Conservation (phyloP, 2,113 vertebrate species). For the Neogobius melanostomus region DNA sequence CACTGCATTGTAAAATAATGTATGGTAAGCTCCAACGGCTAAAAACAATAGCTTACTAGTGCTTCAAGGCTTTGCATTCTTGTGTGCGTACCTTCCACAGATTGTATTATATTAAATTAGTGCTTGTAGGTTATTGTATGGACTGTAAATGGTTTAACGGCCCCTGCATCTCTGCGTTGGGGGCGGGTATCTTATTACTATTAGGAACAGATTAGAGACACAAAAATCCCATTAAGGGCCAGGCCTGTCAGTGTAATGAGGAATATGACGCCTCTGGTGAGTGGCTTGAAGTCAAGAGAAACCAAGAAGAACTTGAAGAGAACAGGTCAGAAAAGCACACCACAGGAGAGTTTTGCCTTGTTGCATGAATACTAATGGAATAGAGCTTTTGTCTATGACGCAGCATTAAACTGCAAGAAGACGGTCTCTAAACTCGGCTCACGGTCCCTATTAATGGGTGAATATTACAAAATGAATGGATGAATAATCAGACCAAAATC, state of each 20-base stretch:
- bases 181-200: constrained; percentile 53
- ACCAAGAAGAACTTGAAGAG: background rate
- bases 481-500: too few relatives aligned
- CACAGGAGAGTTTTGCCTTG: background rate
- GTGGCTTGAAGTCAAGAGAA: constrained; percentile 20
- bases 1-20: background rate
- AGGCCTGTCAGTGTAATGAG: constrained; percentile 67
- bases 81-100: background rate
- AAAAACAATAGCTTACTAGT: background rate
- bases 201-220: constrained; percentile 52
- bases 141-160: constrained; percentile 39
- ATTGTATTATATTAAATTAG: constrained; percentile 6
- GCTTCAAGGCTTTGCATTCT: background rate
- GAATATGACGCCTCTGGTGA: constrained; percentile 54
- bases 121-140: background rate
- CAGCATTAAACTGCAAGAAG: background rate
- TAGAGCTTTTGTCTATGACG: background rate
- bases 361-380: background rate
- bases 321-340: background rate
- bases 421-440: too few relatives aligned
- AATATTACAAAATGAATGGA: too few relatives aligned
- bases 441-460: too few relatives aligned
- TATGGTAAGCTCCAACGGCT: background rate
- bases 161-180: constrained; percentile 22
- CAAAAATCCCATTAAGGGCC: constrained; percentile 64